Evolutionary conservation across 2,113 vertebrate species (phyloP).

Genomic region (Aythya baeri): DNA sequence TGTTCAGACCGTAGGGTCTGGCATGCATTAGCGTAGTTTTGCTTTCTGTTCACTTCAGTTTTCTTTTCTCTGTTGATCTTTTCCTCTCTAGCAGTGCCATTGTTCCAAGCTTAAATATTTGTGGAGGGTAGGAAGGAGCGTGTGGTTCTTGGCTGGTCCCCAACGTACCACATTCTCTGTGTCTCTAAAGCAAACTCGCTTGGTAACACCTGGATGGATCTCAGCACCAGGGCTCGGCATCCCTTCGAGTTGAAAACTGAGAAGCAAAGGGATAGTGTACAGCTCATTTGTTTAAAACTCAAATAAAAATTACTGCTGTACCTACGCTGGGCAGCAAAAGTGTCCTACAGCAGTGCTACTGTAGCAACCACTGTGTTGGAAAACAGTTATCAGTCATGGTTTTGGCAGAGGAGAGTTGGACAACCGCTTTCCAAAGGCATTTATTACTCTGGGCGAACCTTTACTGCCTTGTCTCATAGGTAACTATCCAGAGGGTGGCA

Average conservation of each 20-base stretch:
- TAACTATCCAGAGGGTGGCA: neutral
- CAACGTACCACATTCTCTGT: accelerated
- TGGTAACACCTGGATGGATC: neutral
- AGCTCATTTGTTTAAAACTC: neutral
- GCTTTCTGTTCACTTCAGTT: neutral
- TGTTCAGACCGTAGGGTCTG: accelerated
- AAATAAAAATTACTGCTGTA: neutral
- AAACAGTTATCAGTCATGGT: neutral
- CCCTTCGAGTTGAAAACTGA: neutral
- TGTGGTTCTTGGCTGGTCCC: neutral
- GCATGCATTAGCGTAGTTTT: neutral
- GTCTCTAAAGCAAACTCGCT: neutral
- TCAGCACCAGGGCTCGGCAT: neutral
- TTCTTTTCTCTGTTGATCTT: neutral
- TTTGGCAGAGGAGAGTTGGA: neutral
- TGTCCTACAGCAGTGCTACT: neutral
- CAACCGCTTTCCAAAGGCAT: neutral
- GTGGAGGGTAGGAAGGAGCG: accelerated
- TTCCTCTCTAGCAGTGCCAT: neutral
- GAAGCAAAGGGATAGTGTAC: neutral
- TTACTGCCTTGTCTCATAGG: neutral
- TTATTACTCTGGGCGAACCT: neutral
- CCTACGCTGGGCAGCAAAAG: neutral
- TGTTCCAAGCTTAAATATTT: neutral
- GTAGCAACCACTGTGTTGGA: neutral